Evolutionary conservation across 2,888 invertebrate species (phyloP).

Genomic region (Gisinianus flammeolus): DNA sequence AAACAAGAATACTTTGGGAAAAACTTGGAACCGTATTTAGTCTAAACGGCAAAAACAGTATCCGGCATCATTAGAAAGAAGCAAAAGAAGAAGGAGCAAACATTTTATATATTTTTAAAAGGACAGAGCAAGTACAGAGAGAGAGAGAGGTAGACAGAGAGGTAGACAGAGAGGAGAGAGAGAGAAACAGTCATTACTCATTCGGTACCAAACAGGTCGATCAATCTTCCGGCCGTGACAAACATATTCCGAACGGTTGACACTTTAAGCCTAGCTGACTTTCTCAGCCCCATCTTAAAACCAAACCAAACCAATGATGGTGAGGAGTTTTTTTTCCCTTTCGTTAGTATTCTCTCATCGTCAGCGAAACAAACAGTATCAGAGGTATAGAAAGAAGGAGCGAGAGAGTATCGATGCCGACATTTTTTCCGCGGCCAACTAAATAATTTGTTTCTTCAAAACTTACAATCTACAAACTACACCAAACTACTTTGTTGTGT

Average conservation of each 20-base stretch:
- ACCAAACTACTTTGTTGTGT: neutral
- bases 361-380: neutral
- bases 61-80: constrained; percentile 29
- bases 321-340: too few species aligned
- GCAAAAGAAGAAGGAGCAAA: neutral
- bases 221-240: constrained; percentile 47
- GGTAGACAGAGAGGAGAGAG: neutral
- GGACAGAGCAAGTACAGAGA: neutral
- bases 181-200: constrained; percentile 41
- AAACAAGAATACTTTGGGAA: too few species aligned
- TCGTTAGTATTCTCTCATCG: neutral
- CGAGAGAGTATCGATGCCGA: neutral
- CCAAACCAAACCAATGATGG: neutral
- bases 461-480: neutral
- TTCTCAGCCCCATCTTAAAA: constrained; percentile 5
- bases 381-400: too few species aligned
- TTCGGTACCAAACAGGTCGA: constrained; percentile 42
- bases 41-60: constrained; percentile 24
- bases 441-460: neutral
- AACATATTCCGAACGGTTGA: constrained; percentile 46
- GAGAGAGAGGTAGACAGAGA: neutral
- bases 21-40: constrained; percentile 25
- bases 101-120: neutral
- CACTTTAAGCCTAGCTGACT: constrained; percentile 40
- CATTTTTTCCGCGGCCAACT: neutral